phyloP scores from a whole-genome alignment of 2,888 invertebrate species.

The Limnephilus auricula region DNA sequence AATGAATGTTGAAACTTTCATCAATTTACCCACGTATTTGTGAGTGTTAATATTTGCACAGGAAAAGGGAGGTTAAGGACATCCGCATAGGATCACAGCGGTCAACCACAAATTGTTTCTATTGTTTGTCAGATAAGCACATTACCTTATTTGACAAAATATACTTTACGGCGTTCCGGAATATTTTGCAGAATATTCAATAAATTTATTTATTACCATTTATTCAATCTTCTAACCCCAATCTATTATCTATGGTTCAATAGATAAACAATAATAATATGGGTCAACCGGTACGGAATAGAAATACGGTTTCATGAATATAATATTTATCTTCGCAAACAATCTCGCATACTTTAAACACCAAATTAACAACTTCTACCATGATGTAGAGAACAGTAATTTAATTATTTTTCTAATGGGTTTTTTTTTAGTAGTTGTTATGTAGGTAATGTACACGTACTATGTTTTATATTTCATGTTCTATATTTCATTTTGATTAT shows the following conservation, averaged over 20 bases:
- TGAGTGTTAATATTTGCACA: constrained; percentile 48
- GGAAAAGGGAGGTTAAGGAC: constrained; percentile 31
- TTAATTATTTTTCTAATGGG: too few species aligned
- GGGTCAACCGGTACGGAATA: background rate
- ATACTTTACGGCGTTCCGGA: background rate
- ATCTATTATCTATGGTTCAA: background rate
- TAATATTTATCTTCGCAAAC: too few species aligned
- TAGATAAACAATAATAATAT: background rate
- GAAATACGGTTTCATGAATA: background rate
- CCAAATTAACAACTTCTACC: too few species aligned
- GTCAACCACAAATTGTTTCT: constrained; percentile 43
- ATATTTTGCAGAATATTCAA: constrained; percentile 2
- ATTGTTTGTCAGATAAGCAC: constrained; percentile 18
- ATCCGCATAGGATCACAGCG: constrained; percentile 20
- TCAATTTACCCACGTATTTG: background rate
- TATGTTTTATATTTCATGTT: too few species aligned
- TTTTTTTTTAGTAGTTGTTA: too few species aligned
- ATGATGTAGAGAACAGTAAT: too few species aligned
- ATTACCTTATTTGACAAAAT: background rate
- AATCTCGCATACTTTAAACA: too few species aligned
- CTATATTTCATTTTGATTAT: too few species aligned
- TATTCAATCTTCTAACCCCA: background rate
- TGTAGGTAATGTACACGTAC: too few species aligned
- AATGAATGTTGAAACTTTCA: background rate
- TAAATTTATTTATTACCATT: background rate